phyloP scores from a whole-genome alignment of 2,797 vertebrate species.

The Myotis myotis region DNA sequence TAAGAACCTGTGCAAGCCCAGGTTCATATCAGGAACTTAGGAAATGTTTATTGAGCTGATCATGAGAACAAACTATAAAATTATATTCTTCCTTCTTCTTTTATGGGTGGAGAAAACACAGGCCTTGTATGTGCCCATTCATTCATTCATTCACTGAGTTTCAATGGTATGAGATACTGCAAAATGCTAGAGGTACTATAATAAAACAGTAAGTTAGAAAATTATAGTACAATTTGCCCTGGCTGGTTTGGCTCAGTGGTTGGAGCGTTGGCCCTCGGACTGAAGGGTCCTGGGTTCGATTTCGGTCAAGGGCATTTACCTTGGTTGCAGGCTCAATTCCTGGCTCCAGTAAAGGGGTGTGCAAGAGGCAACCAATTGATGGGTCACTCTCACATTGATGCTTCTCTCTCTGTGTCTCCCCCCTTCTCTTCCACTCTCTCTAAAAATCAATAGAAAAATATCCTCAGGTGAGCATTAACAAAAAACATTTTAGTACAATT shows the following conservation, averaged over 20 bases:
- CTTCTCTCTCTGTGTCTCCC: too few species aligned
- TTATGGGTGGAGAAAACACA: background rate
- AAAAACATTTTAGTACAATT: background rate
- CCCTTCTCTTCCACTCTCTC: too few species aligned
- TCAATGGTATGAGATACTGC: background rate
- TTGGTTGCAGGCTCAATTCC: too few species aligned
- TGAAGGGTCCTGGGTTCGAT: too few species aligned
- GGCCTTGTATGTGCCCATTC: background rate
- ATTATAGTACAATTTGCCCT: background rate
- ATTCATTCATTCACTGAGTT: background rate
- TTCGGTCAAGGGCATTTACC: too few species aligned
- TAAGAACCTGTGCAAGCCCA: background rate
- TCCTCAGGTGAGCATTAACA: too few species aligned
- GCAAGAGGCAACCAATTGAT: too few species aligned
- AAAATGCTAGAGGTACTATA: background rate
- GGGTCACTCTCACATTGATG: too few species aligned
- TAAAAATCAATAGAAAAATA: too few species aligned
- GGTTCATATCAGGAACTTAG: background rate
- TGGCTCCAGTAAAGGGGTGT: too few species aligned
- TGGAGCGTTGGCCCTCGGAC: too few species aligned
- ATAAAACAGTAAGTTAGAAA: background rate
- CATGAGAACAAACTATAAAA: background rate
- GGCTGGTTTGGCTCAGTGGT: too few species aligned
- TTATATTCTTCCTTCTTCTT: background rate
- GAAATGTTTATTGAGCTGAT: conserved; percentile 1